phyloP scores from a whole-genome alignment of 23 tunicate genomes.

The Botrylloides violaceus region DNA sequence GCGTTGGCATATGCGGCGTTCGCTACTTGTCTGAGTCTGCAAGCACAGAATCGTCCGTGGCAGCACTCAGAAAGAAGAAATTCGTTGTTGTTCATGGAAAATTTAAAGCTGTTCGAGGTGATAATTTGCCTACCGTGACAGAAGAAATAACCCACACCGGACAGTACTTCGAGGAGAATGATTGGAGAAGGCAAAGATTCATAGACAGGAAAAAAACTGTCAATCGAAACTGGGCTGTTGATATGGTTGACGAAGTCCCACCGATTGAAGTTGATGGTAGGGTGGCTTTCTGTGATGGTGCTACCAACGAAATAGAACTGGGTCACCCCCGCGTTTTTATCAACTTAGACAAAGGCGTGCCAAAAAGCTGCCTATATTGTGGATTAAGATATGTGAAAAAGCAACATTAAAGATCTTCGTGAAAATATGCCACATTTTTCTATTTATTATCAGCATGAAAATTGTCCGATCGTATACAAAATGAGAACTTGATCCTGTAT shows the following conservation, averaged over 20 bases:
- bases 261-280: slow-evolving; percentile 89
- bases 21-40: not conserved
- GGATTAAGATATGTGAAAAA: slow-evolving; percentile 68
- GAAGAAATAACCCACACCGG: slow-evolving; percentile 89
- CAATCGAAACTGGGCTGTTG: slow-evolving; percentile 84
- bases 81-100: not conserved
- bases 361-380: slow-evolving; percentile 65
- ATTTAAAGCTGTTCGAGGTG: slow-evolving; percentile 10
- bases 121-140: slow-evolving; percentile 20
- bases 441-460: too few relatives aligned
- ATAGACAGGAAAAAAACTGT: slow-evolving; percentile 58
- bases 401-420: slow-evolving; percentile 21
- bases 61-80: not conserved
- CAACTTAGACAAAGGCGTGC: slow-evolving; percentile 72
- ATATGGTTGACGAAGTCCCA: slow-evolving; percentile 68
- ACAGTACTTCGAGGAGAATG: slow-evolving; percentile 76
- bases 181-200: slow-evolving; percentile 62
- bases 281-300: slow-evolving; percentile 61
- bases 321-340: slow-evolving; percentile 92
- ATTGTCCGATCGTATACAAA: too few relatives aligned
- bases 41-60: not conserved
- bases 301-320: slow-evolving; percentile 60
- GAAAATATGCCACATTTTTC: too few relatives aligned
- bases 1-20: not conserved
- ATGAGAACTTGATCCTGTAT: too few relatives aligned